A percentile compares a stretch with the other conserved stretches of the same genome.
These are phyloP conservation scores for Euspilapteryx auroguttella DNA, from an alignment of 2,888 invertebrate species.

Conservation along the genomic window DNA sequence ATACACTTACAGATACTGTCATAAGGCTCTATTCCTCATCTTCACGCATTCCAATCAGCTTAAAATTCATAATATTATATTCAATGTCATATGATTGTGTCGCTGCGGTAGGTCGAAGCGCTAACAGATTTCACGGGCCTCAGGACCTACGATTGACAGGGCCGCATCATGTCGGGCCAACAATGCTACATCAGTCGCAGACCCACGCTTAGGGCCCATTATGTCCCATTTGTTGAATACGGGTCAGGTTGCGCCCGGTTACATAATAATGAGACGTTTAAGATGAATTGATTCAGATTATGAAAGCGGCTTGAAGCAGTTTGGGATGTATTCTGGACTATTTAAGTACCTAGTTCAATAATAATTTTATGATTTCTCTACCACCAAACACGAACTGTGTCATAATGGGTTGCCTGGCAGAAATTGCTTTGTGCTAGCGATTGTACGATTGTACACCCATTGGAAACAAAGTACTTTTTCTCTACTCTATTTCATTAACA, in stretches of 20 bases:
- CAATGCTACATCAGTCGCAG: conserved; percentile 18
- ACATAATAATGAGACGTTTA: conserved; percentile 24
- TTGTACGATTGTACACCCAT: too few relatives aligned
- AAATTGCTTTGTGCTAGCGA: too few relatives aligned
- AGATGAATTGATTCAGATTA: conserved; percentile 37
- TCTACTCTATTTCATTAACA: too few relatives aligned
- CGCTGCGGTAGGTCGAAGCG: conserved; percentile 26
- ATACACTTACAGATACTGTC: too few relatives aligned
- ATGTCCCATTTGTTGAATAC: conserved; percentile 44
- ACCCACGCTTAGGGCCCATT: conserved; percentile 21
- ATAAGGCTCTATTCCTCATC: too few relatives aligned
- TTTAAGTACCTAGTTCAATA: too few relatives aligned
- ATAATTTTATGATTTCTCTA: too few relatives aligned
- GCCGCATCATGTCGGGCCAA: conserved; percentile 13
- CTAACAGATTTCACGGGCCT: conserved; percentile 31
- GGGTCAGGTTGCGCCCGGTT: conserved; percentile 35
- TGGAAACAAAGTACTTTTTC: too few relatives aligned
- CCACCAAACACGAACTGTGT: too few relatives aligned
- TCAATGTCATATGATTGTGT: background rate
- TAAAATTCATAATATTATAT: too few relatives aligned
- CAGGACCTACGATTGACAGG: conserved; percentile 25
- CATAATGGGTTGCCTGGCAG: too few relatives aligned
- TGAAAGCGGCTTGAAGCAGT: conserved; percentile 13
- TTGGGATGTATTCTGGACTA: conserved; percentile 8
- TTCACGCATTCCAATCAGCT: too few relatives aligned